phyloP scores from a whole-genome alignment of 2,113 vertebrate genomes.

The Sander vitreus region DNA sequence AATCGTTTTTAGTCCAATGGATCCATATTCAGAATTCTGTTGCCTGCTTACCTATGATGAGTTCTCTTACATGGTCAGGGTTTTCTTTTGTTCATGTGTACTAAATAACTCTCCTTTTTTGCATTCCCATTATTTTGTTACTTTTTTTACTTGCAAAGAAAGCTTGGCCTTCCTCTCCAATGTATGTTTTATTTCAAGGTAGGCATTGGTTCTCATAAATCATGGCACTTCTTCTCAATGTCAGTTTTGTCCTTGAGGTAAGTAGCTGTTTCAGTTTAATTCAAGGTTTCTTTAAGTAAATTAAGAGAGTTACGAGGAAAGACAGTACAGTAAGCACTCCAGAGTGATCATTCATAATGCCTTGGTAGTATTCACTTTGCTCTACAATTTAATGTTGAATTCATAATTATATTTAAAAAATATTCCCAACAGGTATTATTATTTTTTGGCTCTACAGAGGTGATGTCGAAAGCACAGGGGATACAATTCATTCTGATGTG shows the following conservation, averaged over 20 bases:
- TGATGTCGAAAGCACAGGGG: too few species aligned
- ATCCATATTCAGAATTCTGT: background rate
- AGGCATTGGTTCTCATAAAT: conserved; percentile 12
- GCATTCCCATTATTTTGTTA: background rate
- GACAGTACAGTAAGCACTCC: background rate
- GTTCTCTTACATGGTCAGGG: background rate
- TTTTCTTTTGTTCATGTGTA: background rate
- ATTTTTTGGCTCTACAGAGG: too few species aligned
- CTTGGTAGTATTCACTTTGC: background rate
- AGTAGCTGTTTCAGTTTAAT: conserved; percentile 8
- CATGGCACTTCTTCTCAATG: background rate
- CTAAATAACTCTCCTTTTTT: background rate
- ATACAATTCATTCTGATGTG: background rate
- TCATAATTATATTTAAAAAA: background rate
- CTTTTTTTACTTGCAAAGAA: background rate
- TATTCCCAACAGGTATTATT: background rate
- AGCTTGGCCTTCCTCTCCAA: conserved; percentile 1
- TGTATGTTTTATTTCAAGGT: conserved; percentile 13
- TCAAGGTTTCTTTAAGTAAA: background rate
- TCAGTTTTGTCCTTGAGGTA: conserved; percentile 6
- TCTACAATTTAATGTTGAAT: background rate
- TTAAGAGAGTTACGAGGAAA: background rate
- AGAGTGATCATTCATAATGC: background rate
- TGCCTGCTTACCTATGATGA: background rate
- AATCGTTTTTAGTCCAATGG: background rate